Conservation (phyloP, 2,797 vertebrate genomes). For the Tachyglossus aculeatus region DNA sequence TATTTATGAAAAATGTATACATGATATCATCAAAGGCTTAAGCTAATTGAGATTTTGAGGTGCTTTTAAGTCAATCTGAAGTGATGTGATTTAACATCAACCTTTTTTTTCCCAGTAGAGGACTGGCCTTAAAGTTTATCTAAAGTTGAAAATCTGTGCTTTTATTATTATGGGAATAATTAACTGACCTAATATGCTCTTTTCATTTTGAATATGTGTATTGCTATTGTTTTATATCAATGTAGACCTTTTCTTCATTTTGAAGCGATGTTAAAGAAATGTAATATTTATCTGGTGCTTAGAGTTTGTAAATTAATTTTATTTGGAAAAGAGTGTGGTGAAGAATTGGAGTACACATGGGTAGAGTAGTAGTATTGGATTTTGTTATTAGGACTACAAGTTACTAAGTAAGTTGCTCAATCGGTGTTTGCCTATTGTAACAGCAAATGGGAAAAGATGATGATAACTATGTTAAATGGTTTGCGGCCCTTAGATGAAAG, state of each 20-base stretch:
- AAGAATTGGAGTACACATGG: too few relatives aligned
- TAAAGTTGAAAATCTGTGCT: not conserved
- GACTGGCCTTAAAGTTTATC: not conserved
- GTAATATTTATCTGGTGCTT: slow-evolving; percentile 3
- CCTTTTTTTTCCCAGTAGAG: not conserved
- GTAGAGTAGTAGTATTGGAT: too few relatives aligned
- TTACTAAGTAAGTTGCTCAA: too few relatives aligned
- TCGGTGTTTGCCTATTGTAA: too few relatives aligned
- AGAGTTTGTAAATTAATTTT: too few relatives aligned
- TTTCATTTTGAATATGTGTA: not conserved
- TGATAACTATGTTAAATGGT: too few relatives aligned
- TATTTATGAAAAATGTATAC: not conserved
- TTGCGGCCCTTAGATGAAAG: too few relatives aligned
- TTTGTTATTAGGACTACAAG: too few relatives aligned
- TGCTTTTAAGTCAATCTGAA: not conserved
- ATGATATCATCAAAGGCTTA: not conserved
- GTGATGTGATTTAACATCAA: not conserved
- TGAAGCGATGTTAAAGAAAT: not conserved
- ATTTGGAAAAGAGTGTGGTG: too few relatives aligned
- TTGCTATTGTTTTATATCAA: not conserved
- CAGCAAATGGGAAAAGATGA: too few relatives aligned
- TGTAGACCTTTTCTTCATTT: slow-evolving; percentile 1
- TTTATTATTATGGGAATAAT: slow-evolving; percentile 23
- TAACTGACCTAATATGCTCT: not conserved
- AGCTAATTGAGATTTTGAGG: not conserved